Evolutionary conservation across 2,797 vertebrate genomes (phyloP), one percentile per base, ranked within the genome.

Genomic region (Taenioides sp.): DNA sequence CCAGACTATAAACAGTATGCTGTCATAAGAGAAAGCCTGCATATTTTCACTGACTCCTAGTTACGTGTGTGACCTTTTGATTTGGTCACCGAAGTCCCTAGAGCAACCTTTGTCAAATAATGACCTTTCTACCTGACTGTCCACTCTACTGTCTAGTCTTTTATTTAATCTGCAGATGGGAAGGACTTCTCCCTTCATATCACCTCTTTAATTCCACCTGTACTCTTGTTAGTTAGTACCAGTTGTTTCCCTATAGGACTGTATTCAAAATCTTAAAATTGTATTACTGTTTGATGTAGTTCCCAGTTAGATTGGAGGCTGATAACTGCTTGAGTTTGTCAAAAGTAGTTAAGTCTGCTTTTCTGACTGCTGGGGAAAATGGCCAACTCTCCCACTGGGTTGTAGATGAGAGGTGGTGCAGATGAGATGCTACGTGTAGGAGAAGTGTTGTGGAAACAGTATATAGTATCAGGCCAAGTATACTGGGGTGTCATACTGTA

Each of bases 51-150:
- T 62, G 79, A 77, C 80, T 80, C 49, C 47, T 75, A 81, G 80
- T 85, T 81, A 86, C 83, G 82, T 87, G 50, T 71, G 67, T 88
- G 88, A 92, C 89, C 91, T 92, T 92, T 84, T 87, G 84, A 81
- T 88, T 75, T 84, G 83, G 87, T 85, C 84, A 76, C 75, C 65
- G 69, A 80, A 88, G 61, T 85, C 87, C 90, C 89, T 74, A 72
- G 65, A 91, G 89, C 86, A 84, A 79, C 82, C 83, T 89, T 86
- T 89, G 88, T 85, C 85, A 77, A 81, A 79, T 79, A 76, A 84
- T 89, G 89, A 91, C 90, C 90, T 92, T 92, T 92, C 73, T 87
- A 90, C 89, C 90, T 90, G 84, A 73, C 74, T 74, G 79, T 71
- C 83, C 82, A 84, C 83, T 82, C 72, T 62, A 73, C 75, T 78